Percentiles rank a stretch among this genome's conserved stretches.
phyloP scores from a whole-genome alignment of 2,113 vertebrate genomes.

The Pipra filicauda region DNA sequence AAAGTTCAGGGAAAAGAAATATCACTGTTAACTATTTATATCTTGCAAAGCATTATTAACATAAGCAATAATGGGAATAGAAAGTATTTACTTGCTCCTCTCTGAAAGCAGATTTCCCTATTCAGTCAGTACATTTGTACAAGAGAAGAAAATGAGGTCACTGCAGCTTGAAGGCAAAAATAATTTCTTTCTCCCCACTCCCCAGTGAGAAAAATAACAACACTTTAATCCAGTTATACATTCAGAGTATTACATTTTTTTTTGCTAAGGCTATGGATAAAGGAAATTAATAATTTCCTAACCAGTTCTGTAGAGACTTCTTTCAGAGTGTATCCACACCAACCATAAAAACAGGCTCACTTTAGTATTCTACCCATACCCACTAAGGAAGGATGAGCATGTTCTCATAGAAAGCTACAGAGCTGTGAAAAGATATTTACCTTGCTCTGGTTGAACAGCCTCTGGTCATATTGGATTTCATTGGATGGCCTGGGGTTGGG shows the following conservation, averaged over 20 bases:
- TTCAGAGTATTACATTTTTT: neutral
- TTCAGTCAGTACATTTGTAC: neutral
- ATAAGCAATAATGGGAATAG: neutral
- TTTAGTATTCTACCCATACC: neutral
- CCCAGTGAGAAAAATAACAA: neutral
- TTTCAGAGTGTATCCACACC: neutral
- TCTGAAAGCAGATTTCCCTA: neutral
- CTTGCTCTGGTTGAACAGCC: conserved; percentile 96
- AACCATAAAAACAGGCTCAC: neutral
- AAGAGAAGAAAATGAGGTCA: neutral
- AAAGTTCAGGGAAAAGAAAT: neutral
- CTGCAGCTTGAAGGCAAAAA: neutral
- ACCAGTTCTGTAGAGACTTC: neutral
- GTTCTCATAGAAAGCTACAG: neutral
- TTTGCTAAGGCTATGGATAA: neutral
- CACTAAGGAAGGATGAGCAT: neutral
- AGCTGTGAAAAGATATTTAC: conserved; percentile 63
- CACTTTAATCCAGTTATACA: neutral
- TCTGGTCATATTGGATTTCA: conserved; percentile 93
- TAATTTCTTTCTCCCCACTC: neutral
- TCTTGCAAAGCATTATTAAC: neutral
- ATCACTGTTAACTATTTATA: neutral
- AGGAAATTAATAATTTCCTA: neutral
- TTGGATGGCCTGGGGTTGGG: conserved; percentile 89
- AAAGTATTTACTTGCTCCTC: neutral